Base-by-base conservation (phyloP, 92 coral and sea anemone genomes). In the Micromussa lordhowensis region DNA sequence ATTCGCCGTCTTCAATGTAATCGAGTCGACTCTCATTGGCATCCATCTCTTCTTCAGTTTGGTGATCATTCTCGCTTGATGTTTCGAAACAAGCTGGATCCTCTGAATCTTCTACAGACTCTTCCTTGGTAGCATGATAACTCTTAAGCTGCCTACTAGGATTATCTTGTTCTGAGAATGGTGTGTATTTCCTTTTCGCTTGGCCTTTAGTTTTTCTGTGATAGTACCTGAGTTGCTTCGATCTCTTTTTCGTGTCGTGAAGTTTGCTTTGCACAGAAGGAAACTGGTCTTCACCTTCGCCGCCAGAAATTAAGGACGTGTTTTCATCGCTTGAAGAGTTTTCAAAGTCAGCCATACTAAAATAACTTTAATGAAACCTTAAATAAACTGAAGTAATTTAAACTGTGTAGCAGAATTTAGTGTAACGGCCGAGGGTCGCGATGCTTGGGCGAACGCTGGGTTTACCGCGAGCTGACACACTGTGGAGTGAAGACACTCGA, bases 171-270 rank as follows among this genome's bases (percentile, higher is more conserved):
- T 87, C 76, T 48, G 70, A 17, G 29, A 79, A 91, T 72, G 79
- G 88, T 54, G 79, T 85, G 81, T 91, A 91, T 71, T 40, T 87
- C 58, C 94, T 29, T 80, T 91, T 91, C 85, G 30, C 54, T 71
- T 66, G 68, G 1, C 32, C 77, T 77, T 58, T 81, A 31, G 91
- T 91, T 83, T 55, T 87, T 35, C 91, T 78, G 63, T 91, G 75
- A 58, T 91, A 91, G 57, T 91, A 91, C 81, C 64, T 32, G 7
- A 86, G 84, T 84, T 91, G 93, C 71, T 77, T 86, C 17, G 93
- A 91, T 18, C 28, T 74, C 40, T 13, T n/a, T 17, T 44, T 32
- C 30, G 24, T 21, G n/a, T n/a, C n/a, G n/a, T n/a, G n/a, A n/a
- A n/a, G n/a, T n/a, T n/a, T 21, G 24, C 3, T 59, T 59, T 22